phyloP scores from a whole-genome alignment of 2,888 invertebrate genomes.

The Ecliptopera silaceata region DNA sequence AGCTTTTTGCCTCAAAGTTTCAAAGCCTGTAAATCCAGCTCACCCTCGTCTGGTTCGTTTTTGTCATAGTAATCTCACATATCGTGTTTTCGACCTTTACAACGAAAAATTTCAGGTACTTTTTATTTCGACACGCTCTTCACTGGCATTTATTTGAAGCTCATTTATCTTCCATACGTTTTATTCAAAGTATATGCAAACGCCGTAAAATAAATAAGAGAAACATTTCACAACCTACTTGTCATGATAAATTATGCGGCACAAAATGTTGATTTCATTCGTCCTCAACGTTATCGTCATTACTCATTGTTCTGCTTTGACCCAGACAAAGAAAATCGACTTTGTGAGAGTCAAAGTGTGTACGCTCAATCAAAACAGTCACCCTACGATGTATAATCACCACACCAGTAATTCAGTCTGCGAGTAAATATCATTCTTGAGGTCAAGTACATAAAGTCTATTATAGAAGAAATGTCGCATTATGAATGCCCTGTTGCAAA shows the following conservation, averaged over 20 bases:
- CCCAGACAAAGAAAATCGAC: slow-evolving; percentile 1
- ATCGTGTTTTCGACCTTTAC: background rate
- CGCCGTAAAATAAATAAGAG: background rate
- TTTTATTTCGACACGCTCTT: slow-evolving; percentile 6
- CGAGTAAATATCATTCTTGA: background rate
- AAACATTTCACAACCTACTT: slow-evolving; percentile 3
- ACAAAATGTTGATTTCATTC: slow-evolving; percentile 9
- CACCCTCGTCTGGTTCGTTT: slow-evolving; percentile 11
- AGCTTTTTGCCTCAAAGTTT: slow-evolving; percentile 2
- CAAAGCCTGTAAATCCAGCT: slow-evolving; percentile 7
- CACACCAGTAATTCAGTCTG: background rate
- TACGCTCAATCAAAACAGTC: background rate
- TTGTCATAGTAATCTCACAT: slow-evolving; percentile 16
- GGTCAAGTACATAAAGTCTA: background rate
- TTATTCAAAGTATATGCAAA: background rate
- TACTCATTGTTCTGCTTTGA: background rate
- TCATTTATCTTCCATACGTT: slow-evolving; percentile 2
- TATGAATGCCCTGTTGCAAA: slow-evolving; percentile 1
- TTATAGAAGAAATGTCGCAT: background rate
- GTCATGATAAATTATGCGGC: slow-evolving; percentile 16
- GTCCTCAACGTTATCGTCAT: slow-evolving; percentile 2
- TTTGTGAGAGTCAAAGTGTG: background rate
- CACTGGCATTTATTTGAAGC: background rate
- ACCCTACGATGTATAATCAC: background rate
- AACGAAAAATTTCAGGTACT: slow-evolving; percentile 1